A percentile compares a stretch with the other conserved stretches of the same genome.
Evolutionary conservation across 1,140 invertebrate genomes (phyloP).

Genomic region (Patella vulgata): DNA sequence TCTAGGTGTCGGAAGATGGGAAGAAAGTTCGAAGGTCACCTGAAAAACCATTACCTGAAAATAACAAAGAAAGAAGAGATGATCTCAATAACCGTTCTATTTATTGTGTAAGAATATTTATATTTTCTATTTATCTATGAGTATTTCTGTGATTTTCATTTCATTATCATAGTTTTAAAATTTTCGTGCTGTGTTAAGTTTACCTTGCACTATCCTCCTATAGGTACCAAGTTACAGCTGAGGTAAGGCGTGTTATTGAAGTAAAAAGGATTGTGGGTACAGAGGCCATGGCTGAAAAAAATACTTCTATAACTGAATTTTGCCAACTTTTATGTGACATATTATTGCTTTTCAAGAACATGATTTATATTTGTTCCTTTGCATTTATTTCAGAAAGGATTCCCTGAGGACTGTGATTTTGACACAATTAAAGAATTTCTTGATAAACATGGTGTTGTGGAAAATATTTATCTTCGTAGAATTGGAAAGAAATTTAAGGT

Average conservation of each 20-base stretch:
- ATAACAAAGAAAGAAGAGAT: conserved; percentile 83
- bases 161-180: too few relatives aligned
- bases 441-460: conserved; percentile 76
- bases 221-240: too few relatives aligned
- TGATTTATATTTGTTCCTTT: too few relatives aligned
- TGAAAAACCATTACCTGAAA: conserved; percentile 83
- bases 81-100: conserved; percentile 80
- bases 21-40: conserved; percentile 83
- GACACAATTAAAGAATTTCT: conserved; percentile 82
- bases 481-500: conserved; percentile 60
- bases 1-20: conserved; percentile 78
- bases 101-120: conserved; percentile 70
- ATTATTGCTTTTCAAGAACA: too few relatives aligned
- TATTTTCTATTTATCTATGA: neutral
- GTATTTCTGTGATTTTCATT: too few relatives aligned
- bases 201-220: too few relatives aligned
- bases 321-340: too few relatives aligned
- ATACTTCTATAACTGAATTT: too few relatives aligned
- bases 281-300: too few relatives aligned
- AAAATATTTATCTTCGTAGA: conserved; percentile 77
- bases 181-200: too few relatives aligned
- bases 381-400: conserved; percentile 79
- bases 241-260: too few relatives aligned
- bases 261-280: too few relatives aligned
- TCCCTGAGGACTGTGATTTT: conserved; percentile 77